Evolutionary conservation across 2,797 vertebrate genomes (phyloP), one percentile per base, ranked within the genome.

Genomic region (Sebastes umbrosus): DNA sequence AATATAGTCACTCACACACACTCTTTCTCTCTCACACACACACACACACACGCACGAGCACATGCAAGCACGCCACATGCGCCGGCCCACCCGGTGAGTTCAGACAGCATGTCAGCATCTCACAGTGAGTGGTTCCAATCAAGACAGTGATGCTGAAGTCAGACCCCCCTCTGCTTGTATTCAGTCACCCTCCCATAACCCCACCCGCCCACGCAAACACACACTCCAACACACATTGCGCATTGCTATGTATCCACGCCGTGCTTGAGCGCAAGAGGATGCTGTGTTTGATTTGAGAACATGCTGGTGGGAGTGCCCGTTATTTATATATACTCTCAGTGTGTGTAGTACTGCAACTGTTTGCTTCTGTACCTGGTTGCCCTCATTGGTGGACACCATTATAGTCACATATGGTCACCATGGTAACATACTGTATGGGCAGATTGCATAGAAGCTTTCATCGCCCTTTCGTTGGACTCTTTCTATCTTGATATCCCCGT

Each of bases 21-120:
- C 2, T 1, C 57, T 8, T 0, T 43, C 39, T 46, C 39, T 46
- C 39, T 46, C 14, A 8, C 13, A 7, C 22, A 32, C 50, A 63
- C 67, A 32, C 67, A 12, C 67, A 25, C 39, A 73, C 57, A 60
- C 57, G 62, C 13, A 59, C 3, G 2, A 31, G 32, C 57, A 73
- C 70, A 77, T 62, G 54, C 60, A 31, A 55, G 13, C 71, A 14
- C 9, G 22, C 71, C 73, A 60, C 69, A 66, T 69, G 74, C 16
- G 9, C 69, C 1, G 22, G 78, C 77, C 77, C 89, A 84, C 87
- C 88, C 34, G 52, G 73, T 83, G 90, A 84, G 83, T 88, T 92
- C 88, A 90, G 87, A 90, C 86, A 79, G 83, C 82, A 64, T 85
- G 85, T 88, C 91, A 83, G 83, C 84, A 75, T 88, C 87, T 86